These are phyloP conservation scores for Oryctolagus cuniculus DNA, from an alignment of 2,113 vertebrate genomes.

Conservation along the genomic window DNA sequence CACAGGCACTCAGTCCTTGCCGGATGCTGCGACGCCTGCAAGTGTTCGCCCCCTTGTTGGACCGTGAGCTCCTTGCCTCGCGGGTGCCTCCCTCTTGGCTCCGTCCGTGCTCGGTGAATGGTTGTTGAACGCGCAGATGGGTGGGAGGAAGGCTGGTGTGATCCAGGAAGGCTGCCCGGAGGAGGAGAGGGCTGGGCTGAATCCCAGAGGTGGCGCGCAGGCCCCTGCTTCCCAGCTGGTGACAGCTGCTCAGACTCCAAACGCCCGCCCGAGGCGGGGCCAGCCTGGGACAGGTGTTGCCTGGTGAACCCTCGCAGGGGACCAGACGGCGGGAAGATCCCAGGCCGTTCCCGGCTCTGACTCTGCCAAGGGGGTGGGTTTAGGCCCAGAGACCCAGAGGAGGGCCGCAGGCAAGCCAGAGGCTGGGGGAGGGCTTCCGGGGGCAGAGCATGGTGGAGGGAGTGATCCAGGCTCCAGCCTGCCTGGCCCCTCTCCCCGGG, in stretches of 20 bases:
- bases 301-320: conserved; percentile 46
- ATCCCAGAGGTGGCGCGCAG: background rate
- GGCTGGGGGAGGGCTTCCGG: no score
- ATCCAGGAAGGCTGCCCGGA: conserved; percentile 13
- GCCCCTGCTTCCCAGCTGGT: background rate
- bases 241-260: conserved; percentile 68
- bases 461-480: no score
- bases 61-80: background rate
- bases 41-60: background rate
- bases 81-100: background rate
- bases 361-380: background rate
- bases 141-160: background rate
- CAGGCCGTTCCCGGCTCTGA: background rate
- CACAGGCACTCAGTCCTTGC: rapidly evolving
- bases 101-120: background rate
- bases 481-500: background rate
- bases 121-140: background rate
- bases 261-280: conserved; percentile 80
- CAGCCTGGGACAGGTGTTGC: conserved; percentile 59
- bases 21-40: background rate
- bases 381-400: background rate
- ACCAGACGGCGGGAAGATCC: background rate
- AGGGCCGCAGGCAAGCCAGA: background rate
- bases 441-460: no score
- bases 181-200: background rate